Conservation (phyloP, 2,888 invertebrate species). For the Himalopsyche kuldschensis region DNA sequence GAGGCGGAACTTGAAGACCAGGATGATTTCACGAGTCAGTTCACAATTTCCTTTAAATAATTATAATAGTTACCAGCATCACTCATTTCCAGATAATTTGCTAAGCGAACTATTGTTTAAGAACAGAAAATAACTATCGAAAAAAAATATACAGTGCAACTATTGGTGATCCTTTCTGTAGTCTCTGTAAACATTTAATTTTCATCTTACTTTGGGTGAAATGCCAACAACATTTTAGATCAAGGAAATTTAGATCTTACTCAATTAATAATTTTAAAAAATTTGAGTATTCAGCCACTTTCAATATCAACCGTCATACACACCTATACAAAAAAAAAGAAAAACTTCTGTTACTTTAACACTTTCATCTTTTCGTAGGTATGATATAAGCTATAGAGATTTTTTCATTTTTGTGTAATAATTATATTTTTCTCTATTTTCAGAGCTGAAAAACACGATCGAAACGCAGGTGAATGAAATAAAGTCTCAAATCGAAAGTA, state of each 20-base stretch:
- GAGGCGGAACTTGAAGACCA: conserved; percentile 95
- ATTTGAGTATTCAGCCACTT: too few relatives aligned
- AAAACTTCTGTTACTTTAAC: too few relatives aligned
- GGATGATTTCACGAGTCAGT: conserved; percentile 94
- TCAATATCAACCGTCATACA: too few relatives aligned
- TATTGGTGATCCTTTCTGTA: too few relatives aligned
- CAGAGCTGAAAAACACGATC: conserved; percentile 96
- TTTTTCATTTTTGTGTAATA: neutral
- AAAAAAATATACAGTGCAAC: too few relatives aligned
- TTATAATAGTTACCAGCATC: neutral
- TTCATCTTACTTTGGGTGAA: too few relatives aligned
- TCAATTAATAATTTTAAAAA: too few relatives aligned
- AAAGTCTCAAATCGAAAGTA: conserved; percentile 95
- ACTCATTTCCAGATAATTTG: too few relatives aligned
- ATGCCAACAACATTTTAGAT: too few relatives aligned
- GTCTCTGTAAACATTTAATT: too few relatives aligned
- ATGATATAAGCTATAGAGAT: neutral
- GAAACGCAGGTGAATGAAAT: conserved; percentile 96
- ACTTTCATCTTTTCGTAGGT: neutral
- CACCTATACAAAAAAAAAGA: too few relatives aligned
- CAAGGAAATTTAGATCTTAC: too few relatives aligned
- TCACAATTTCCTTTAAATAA: conserved; percentile 40
- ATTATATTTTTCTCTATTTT: conserved; percentile 51
- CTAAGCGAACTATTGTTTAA: neutral
- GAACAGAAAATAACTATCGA: neutral